Evolutionary conservation across 2,113 vertebrate species (phyloP), one percentile per base, ranked within the genome.

Genomic region (Nestor notabilis): DNA sequence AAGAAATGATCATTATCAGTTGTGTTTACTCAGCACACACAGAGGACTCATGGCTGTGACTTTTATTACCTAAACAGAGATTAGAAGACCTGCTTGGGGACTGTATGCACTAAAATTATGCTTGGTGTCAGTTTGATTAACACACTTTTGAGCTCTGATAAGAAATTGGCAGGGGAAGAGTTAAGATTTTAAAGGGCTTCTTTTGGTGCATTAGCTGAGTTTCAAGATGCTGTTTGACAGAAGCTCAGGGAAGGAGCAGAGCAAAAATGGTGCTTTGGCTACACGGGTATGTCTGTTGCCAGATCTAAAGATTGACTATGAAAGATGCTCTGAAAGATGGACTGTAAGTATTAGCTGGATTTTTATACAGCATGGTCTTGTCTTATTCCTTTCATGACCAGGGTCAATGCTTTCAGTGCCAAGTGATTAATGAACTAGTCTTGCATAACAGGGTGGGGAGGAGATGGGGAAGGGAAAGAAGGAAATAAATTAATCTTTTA

Each of bases 21-120:
- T 93, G 60, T 93, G 76, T 95, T 97, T 95, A 82, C 63, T 76
- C 63, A 74, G 61, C 68, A 44, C 33, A 55, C 44, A 47, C 23
- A 37, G 53, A 89, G 46, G 55, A 35, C 16, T 78, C 43, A 10
- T 68, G 37, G 25, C 41, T 70, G 7, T 44, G 50, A 55, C 29
- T 37, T 83, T 88, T 88, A 39, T 63, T 70, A 23, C 17, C 69
- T 53, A 71, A 77, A 46, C 16, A 47, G 29, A 80, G 58, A 71
- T 82, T 88, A 47, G 37, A 82, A 50, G 70, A 70, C 17, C 46
- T 72, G 6, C 9, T 19, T 65, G 35, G 53, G 52, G 58, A 46
- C 49, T 69, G 23, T 15, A 69, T 41, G 44, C 24, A 52, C 17
- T 85, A 63, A 89, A 70, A 55, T 47, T 44, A 46, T 41, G 4